Conservation (phyloP, 1,140 invertebrate genomes). For the Manduca sexta region DNA sequence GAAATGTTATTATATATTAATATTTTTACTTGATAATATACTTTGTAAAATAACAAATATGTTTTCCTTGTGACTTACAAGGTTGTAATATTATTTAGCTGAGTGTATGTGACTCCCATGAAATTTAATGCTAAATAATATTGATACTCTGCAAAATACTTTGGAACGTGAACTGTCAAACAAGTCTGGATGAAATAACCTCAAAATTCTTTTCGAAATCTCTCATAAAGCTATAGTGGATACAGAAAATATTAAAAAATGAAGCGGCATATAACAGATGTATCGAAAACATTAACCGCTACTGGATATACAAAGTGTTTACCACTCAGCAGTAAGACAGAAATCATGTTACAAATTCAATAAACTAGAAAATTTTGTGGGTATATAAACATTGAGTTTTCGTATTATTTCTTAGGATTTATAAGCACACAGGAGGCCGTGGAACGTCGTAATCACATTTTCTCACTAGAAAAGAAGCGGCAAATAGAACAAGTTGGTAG, state of each 20-base stretch:
- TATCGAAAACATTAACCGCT: constrained; percentile 15
- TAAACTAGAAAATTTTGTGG: too few species aligned
- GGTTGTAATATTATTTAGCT: too few species aligned
- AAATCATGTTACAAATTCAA: background rate
- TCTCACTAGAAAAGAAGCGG: constrained; percentile 84
- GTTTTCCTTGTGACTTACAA: too few species aligned
- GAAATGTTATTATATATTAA: too few species aligned
- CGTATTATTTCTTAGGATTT: constrained; percentile 45
- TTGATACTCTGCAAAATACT: too few species aligned
- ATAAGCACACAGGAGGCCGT: constrained; percentile 58
- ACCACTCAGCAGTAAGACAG: constrained; percentile 16
- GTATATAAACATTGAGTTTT: background rate
- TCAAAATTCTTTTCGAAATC: constrained; percentile 3
- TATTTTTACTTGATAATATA: too few species aligned
- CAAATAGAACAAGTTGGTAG: constrained; percentile 83
- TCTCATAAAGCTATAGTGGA: too few species aligned
- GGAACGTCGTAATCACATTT: constrained; percentile 79
- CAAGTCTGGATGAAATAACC: constrained; percentile 14
- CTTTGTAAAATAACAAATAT: too few species aligned
- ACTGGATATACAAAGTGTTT: constrained; percentile 8
- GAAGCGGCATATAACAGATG: constrained; percentile 20
- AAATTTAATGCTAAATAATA: too few species aligned
- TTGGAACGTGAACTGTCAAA: too few species aligned
- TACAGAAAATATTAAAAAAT: constrained; percentile 20
- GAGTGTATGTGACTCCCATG: too few species aligned